Evolutionary conservation across 2,797 vertebrate species (phyloP), one percentile per base, ranked within the genome.

Genomic region (Buphagus erythrorhynchus): DNA sequence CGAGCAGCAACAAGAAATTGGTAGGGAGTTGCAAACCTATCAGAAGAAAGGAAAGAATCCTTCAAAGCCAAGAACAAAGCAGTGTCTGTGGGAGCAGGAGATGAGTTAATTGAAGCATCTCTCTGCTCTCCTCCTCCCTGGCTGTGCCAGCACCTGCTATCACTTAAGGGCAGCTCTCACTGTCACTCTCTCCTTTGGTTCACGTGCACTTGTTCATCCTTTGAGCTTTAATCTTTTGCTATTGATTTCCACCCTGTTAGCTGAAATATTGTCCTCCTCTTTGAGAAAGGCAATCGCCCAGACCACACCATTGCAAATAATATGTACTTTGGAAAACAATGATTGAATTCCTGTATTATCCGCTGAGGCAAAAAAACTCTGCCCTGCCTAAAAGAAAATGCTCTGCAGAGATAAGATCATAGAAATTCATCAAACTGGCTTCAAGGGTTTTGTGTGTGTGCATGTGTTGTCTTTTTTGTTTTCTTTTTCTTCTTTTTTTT

Each of bases 181-280:
- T 81, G 84, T 42, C 92, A 91, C 94, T 81, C 90, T 84, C 51
- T 75, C 87, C 73, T 84, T 55, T 91, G 85, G 43, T 66, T 73
- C 88, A 85, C 3, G 1, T 86, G 86, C 85, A 91, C 82, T 95
- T 95, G 91, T 81, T 93, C 95, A 90, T 93, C 93, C 90, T 95
- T 94, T 95, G 90, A 95, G 96, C 95, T 96, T 96, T 96, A 96
- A 96, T 96, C 96, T 96, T 96, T 96, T 81, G 55, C 83, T 95
- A 96, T 97, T 93, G 96, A 97, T 97, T 97, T 95, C 93, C 71
- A 95, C 80, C 93, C 93, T 92, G 91, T 92, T 97, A 94, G 96
- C 76, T 96, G 93, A 96, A 96, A 95, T 94, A 94, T 65, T 82
- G 94, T 86, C 74, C 80, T 86, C 55, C 77, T 95, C 79, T 95